phyloP scores from a whole-genome alignment of 1,140 invertebrate species.

The Drosophila biarmipes region DNA sequence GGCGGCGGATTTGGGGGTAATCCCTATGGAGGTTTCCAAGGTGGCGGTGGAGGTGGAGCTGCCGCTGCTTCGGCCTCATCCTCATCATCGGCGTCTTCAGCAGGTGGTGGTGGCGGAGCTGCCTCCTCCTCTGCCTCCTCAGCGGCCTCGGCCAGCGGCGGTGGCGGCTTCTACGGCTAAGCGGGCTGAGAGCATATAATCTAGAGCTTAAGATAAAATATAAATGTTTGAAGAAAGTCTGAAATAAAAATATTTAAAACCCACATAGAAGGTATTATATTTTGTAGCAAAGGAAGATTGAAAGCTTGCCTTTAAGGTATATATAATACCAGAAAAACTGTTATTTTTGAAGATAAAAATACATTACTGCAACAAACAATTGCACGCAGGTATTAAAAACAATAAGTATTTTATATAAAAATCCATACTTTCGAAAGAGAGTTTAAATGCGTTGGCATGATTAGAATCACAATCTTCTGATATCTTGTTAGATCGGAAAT shows the following conservation, averaged over 20 bases:
- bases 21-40: conserved; percentile 8
- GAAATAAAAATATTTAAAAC: conserved; percentile 23
- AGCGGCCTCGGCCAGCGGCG: conserved; percentile 18
- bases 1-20: conserved; percentile 19
- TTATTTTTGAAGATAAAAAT: too few relatives aligned
- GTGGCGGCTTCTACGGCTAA: conserved; percentile 16
- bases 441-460: too few relatives aligned
- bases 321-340: too few relatives aligned
- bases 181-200: not conserved
- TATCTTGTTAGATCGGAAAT: too few relatives aligned
- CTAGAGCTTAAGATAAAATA: conserved; percentile 30
- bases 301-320: too few relatives aligned
- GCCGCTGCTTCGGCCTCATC: conserved; percentile 27
- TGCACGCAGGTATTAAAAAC: too few relatives aligned
- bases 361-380: too few relatives aligned
- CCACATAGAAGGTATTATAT: not conserved
- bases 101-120: conserved; percentile 34
- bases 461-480: too few relatives aligned
- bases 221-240: conserved; percentile 41
- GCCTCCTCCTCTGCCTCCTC: conserved; percentile 28
- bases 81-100: conserved; percentile 8
- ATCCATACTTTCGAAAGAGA: too few relatives aligned
- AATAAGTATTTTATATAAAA: too few relatives aligned
- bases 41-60: conserved; percentile 9
- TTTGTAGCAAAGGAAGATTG: not conserved